Base-by-base conservation (phyloP, 2,797 vertebrate species). In the Argentina silus region DNA sequence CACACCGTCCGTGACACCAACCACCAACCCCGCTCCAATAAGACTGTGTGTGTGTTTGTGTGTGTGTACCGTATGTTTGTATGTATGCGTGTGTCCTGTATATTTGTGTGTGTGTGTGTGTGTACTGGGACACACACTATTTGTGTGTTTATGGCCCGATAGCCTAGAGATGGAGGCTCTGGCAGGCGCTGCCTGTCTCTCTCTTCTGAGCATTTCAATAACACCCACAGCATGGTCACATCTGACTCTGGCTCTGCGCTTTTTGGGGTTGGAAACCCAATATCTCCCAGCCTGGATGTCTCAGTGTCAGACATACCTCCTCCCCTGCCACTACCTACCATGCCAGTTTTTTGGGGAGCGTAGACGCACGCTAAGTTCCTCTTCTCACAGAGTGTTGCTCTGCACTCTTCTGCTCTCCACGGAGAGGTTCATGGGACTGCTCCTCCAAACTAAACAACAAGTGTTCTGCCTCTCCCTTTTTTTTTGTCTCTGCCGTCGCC, bases 251-350 rank as follows among this genome's bases (percentile, higher is more conserved):
- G 83, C 84, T 74, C 27, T 36, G 27, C 72, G 75, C 84, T 84
- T 91, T 90, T 4, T 51, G 14, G 89, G 81, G 83, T 89, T 88
- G 80, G 83, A 90, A 83, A 77, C 71, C 75, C 9, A 14, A 84
- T 86, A 88, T 86, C 75, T 82, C 75, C 82, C 89, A 87, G 90
- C 85, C 85, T 88, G 85, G 79, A 85, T 81, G 81, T 88, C 77
- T 88, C 90, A 90, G 86, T 83, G 84, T 89, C 85, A 86, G 83
- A 86, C 79, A 76, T 84, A 82, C 70, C 64, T 56, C n/a, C 78
- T 67, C 47, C 53, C 65, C 60, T 64, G 72, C 23, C 70, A 69
- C 74, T 81, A 71, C 79, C 21, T 78, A 6, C 43, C 53, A 43
- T 21, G 56, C 1, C n/a, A 45, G 68, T 21, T 59, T n/a, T 36